phyloP scores from a whole-genome alignment of 2,113 vertebrate species.

The Dermatemys mawii region DNA sequence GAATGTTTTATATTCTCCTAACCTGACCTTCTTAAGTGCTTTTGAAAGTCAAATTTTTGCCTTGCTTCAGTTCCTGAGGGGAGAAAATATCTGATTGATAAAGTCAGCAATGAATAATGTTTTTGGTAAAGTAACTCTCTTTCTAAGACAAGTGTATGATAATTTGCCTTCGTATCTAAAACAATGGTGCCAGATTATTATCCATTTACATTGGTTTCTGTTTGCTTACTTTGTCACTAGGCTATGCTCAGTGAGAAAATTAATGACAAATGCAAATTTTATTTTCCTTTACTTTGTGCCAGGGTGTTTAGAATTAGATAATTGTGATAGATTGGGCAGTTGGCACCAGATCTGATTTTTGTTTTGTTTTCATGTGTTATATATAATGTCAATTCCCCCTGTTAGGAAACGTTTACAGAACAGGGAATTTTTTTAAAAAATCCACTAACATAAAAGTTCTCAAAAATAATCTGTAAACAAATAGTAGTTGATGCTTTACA shows the following conservation, averaged over 20 bases:
- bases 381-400: conserved; percentile 27
- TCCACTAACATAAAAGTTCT: background rate
- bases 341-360: conserved; percentile 29
- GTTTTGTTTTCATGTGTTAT: background rate
- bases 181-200: conserved; percentile 8
- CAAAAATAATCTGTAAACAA: background rate
- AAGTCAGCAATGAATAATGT: background rate
- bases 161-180: conserved; percentile 47
- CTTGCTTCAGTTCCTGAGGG: background rate
- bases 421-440: background rate
- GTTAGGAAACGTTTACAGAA: conserved; percentile 24
- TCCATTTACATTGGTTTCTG: background rate
- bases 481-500: background rate
- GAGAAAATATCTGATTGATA: background rate
- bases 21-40: conserved; percentile 2
- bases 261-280: conserved; percentile 48
- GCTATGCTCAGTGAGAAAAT: conserved; percentile 22
- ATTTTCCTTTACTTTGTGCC: conserved; percentile 15
- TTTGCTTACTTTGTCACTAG: conserved; percentile 34
- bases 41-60: conserved; percentile 55
- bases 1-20: conserved; percentile 10
- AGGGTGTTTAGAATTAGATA: conserved; percentile 49
- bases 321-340: conserved; percentile 44
- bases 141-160: conserved; percentile 1
- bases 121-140: background rate